Conservation (phyloP, 2,888 invertebrate species). For the Ganaspis brasiliensis region DNA sequence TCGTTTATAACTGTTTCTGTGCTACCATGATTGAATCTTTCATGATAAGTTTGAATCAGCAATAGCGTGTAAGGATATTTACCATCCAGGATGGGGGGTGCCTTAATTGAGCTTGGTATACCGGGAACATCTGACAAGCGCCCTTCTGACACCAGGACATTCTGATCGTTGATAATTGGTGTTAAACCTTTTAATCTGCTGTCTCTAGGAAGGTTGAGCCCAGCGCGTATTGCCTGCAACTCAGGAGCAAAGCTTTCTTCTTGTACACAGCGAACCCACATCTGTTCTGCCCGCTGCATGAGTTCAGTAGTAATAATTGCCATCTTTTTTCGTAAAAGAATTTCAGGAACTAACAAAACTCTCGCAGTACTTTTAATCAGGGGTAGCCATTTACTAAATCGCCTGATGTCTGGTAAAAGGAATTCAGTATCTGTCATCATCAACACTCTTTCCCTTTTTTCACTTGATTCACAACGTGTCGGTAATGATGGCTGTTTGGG, state of each 20-base stretch:
- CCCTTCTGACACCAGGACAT: not conserved
- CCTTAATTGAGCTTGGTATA: not conserved
- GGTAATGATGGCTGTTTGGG: no score
- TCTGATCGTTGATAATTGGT: not conserved
- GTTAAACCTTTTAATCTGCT: not conserved
- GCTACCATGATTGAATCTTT: constrained; percentile 39
- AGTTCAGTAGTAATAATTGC: no score
- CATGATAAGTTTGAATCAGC: constrained; percentile 46
- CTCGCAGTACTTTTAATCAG: not conserved
- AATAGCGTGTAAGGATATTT: constrained; percentile 39
- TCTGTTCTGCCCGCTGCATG: no score
- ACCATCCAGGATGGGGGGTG: constrained; percentile 53
- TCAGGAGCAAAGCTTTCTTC: not conserved
- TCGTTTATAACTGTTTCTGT: not conserved
- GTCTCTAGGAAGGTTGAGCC: not conserved
- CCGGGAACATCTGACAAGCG: no score
- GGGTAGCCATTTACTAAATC: not conserved
- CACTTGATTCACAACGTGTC: no score
- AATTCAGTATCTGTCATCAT: no score
- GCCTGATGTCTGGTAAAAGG: not conserved
- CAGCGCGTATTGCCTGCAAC: not conserved
- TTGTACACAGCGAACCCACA: no score
- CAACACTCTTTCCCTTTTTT: no score
- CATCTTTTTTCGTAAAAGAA: no score
- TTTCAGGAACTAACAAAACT: no score